Conservation (phyloP, 2,888 invertebrate genomes). For the Orgyia antiqua region DNA sequence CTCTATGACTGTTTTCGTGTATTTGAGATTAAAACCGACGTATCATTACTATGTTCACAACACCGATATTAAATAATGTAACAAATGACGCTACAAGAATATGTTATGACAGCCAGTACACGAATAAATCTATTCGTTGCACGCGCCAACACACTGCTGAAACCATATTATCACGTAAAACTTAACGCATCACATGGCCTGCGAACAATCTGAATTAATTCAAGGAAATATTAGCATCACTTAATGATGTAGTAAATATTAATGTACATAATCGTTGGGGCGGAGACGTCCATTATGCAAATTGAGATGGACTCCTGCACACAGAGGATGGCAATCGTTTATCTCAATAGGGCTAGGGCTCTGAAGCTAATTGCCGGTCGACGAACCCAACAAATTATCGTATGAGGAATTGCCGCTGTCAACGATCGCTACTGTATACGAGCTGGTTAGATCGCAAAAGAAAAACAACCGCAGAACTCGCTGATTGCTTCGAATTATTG, state of each 20-base stretch:
- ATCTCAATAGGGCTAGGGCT: slow-evolving; percentile 59
- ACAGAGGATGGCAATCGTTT: slow-evolving; percentile 38
- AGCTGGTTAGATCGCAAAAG: slow-evolving; percentile 16
- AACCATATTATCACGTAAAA: slow-evolving; percentile 15
- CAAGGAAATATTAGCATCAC: slow-evolving; percentile 35
- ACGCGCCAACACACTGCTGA: slow-evolving; percentile 25
- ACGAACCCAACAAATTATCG: slow-evolving; percentile 51
- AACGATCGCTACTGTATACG: slow-evolving; percentile 27
- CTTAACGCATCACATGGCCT: slow-evolving; percentile 6
- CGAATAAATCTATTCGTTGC: slow-evolving; percentile 32
- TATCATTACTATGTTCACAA: no score
- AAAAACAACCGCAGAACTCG: slow-evolving; percentile 14
- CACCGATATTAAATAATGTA: no score
- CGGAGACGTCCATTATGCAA: slow-evolving; percentile 54
- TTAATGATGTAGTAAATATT: slow-evolving; percentile 51
- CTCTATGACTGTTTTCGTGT: no score
- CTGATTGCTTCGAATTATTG: slow-evolving; percentile 21
- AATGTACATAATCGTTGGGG: slow-evolving; percentile 39
- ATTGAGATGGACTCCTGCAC: slow-evolving; percentile 41
- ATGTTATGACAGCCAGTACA: slow-evolving; percentile 20
- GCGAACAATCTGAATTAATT: slow-evolving; percentile 32
- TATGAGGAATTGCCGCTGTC: slow-evolving; percentile 41
- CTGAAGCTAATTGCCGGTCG: slow-evolving; percentile 55
- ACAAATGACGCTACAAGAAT: slow-evolving; percentile 37
- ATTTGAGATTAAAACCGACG: no score